Percentiles rank a stretch among this genome's conserved stretches.
These are phyloP conservation scores for Agapornis canus DNA, from an alignment of 2,797 vertebrate genomes.

Conservation along the genomic window DNA sequence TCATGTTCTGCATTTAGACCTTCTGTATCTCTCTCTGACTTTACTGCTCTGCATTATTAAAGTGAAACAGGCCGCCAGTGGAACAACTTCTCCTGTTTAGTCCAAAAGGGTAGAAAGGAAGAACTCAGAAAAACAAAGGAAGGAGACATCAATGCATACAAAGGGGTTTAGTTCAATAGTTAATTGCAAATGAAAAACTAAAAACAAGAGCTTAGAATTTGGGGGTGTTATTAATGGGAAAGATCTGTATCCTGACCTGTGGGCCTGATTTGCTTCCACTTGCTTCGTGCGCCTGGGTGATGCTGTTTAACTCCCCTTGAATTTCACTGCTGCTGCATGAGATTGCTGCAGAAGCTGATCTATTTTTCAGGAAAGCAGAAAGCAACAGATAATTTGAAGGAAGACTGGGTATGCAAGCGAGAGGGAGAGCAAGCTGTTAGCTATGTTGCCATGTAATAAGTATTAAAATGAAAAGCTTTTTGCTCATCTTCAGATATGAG, in stretches of 20 bases:
- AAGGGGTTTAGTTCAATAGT: neutral
- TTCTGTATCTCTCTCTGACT: neutral
- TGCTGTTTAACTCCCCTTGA: accelerated
- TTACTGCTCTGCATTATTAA: neutral
- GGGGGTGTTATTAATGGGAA: neutral
- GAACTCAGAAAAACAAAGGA: neutral
- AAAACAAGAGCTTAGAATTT: neutral
- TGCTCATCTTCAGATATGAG: neutral
- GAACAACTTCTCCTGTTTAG: neutral
- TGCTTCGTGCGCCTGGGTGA: neutral
- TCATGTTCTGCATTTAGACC: neutral
- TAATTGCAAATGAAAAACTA: neutral
- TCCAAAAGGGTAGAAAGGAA: neutral
- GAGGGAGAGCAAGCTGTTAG: neutral
- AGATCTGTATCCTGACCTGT: neutral
- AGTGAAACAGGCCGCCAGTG: neutral
- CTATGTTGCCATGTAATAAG: neutral
- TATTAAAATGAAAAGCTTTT: neutral
- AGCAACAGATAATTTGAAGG: neutral
- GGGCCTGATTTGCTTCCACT: neutral
- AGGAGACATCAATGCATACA: too few species aligned
- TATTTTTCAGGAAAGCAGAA: neutral
- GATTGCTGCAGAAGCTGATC: neutral
- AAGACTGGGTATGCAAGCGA: neutral
- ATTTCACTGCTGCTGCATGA: neutral